Evolutionary conservation across 2,888 invertebrate genomes (phyloP).

Genomic region (Galerucella pusilla): DNA sequence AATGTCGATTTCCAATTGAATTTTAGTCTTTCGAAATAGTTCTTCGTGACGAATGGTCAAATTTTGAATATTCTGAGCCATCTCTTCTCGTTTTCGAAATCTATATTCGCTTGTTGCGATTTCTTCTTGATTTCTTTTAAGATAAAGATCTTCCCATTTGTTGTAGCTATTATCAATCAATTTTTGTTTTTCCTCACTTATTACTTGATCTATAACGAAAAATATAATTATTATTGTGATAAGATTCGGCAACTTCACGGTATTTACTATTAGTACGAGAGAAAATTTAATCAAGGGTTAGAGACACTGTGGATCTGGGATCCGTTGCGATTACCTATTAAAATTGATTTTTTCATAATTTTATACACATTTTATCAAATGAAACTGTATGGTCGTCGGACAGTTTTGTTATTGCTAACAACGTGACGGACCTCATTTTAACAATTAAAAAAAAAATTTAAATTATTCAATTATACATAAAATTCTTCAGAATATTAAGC

Average conservation of each 20-base stretch:
- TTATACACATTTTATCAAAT: too few species aligned
- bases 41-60: constrained; percentile 78
- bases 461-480: too few species aligned
- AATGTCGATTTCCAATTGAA: constrained; percentile 75
- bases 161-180: constrained; percentile 72
- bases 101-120: constrained; percentile 49
- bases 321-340: too few species aligned
- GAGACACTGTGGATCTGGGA: too few species aligned
- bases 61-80: constrained; percentile 70
- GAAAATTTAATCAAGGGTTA: too few species aligned
- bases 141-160: constrained; percentile 78
- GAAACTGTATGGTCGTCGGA: too few species aligned
- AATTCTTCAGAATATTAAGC: too few species aligned
- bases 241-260: not conserved
- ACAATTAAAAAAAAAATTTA: too few species aligned
- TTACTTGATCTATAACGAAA: constrained; percentile 75
- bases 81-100: constrained; percentile 68
- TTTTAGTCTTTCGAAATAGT: constrained; percentile 76
- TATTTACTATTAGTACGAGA: not conserved
- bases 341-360: too few species aligned
- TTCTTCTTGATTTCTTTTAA: constrained; percentile 75
- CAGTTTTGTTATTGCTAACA: too few species aligned
- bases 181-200: constrained; percentile 74
- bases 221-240: not conserved
- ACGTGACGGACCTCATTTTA: too few species aligned